These are phyloP conservation scores for Trichoplusia ni DNA, from an alignment of 1,140 invertebrate genomes.

Conservation along the genomic window DNA sequence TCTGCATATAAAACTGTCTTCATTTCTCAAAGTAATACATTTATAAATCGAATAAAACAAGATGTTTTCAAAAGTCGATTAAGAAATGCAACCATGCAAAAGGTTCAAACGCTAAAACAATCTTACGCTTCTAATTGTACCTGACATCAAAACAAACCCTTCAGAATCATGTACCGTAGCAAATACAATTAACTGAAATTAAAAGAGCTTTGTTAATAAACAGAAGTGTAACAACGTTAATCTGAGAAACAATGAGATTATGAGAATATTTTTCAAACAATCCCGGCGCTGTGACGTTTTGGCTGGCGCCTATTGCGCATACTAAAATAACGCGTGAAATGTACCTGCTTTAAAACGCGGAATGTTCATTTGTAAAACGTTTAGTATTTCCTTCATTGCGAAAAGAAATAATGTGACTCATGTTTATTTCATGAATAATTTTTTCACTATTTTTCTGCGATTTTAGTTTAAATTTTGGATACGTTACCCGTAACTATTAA, in stretches of 20 bases:
- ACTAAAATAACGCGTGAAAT: conserved; percentile 1
- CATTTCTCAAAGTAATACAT: too few species aligned
- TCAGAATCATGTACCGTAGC: conserved; percentile 38
- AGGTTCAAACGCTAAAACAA: background rate
- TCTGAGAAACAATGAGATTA: conserved; percentile 30
- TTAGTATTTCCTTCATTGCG: background rate
- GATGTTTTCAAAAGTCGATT: too few species aligned
- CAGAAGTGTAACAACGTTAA: conserved; percentile 38
- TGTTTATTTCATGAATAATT: too few species aligned
- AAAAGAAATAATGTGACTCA: background rate
- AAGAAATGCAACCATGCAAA: background rate
- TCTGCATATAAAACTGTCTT: too few species aligned
- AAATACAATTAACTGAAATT: conserved; percentile 49
- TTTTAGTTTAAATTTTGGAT: too few species aligned
- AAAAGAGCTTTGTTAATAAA: conserved; percentile 44
- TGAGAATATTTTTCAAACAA: conserved; percentile 26
- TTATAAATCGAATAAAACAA: too few species aligned
- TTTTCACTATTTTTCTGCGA: too few species aligned
- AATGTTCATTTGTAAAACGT: conserved; percentile 7
- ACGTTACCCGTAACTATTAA: too few species aligned
- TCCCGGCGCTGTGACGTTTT: conserved; percentile 7
- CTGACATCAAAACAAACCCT: conserved; percentile 23
- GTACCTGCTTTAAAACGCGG: background rate
- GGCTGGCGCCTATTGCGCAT: background rate
- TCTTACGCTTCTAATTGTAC: background rate